phyloP scores from a whole-genome alignment of 2,888 invertebrate genomes.

The Mantis religiosa region DNA sequence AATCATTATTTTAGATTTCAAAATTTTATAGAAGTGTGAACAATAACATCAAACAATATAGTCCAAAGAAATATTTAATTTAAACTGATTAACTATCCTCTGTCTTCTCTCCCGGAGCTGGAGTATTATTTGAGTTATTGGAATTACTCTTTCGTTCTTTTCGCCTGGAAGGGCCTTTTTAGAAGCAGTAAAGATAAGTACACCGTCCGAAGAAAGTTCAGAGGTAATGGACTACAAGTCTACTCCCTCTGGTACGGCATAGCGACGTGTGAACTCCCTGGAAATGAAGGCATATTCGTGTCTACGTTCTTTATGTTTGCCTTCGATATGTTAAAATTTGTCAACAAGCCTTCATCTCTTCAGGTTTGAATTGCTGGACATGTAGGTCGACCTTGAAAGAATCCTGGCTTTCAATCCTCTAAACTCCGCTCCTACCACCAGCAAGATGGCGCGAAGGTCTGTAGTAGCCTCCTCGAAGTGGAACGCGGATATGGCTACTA shows the following conservation, averaged over 20 bases:
- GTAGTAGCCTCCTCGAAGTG: constrained; percentile 33
- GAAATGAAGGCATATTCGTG: constrained; percentile 50
- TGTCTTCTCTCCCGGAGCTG: not conserved
- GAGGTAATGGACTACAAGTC: constrained; percentile 41
- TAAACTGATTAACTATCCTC: no score
- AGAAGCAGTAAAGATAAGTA: constrained; percentile 43
- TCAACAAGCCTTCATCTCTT: constrained; percentile 46
- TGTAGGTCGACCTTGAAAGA: constrained; percentile 35
- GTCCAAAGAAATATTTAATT: no score
- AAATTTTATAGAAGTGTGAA: no score
- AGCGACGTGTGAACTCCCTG: constrained; percentile 48
- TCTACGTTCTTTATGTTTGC: constrained; percentile 49
- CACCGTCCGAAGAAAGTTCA: constrained; percentile 42
- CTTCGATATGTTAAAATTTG: constrained; percentile 44
- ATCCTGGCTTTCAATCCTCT: constrained; percentile 32
- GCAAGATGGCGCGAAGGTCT: constrained; percentile 33
- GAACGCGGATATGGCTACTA: constrained; percentile 26
- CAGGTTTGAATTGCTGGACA: constrained; percentile 45
- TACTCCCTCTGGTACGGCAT: constrained; percentile 46
- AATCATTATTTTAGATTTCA: no score
- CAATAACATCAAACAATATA: no score
- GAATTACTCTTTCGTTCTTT: not conserved
- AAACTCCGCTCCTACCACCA: constrained; percentile 33
- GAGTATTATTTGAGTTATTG: not conserved
- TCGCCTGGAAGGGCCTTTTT: constrained; percentile 18